Conservation (phyloP, 2,888 invertebrate species). For the Drosophila neotestacea region DNA sequence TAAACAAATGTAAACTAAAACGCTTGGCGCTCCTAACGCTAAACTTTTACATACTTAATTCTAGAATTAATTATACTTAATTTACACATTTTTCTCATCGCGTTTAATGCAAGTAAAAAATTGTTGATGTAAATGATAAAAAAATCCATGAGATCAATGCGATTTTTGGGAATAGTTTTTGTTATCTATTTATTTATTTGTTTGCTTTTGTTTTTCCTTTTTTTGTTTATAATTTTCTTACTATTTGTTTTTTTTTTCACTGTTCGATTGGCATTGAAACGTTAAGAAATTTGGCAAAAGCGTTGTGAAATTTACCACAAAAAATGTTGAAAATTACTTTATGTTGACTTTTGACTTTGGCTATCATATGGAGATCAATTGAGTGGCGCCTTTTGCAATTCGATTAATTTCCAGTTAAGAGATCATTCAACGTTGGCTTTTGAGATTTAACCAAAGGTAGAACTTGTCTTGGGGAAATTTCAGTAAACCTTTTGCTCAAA, state of each 20-base stretch:
- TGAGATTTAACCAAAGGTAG: conserved; percentile 53
- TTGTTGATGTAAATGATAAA: conserved; percentile 69
- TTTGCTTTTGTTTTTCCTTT: conserved; percentile 31
- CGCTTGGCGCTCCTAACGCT: conserved; percentile 71
- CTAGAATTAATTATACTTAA: conserved; percentile 46
- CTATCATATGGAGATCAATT: conserved; percentile 76
- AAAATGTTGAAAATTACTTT: conserved; percentile 18
- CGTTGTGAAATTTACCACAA: conserved; percentile 43
- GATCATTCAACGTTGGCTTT: conserved; percentile 61
- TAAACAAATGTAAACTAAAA: conserved; percentile 65
- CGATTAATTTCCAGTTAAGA: conserved; percentile 56
- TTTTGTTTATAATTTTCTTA: conserved; percentile 42
- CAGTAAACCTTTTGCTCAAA: conserved; percentile 55
- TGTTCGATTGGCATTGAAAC: conserved; percentile 73
- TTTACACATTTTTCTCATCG: conserved; percentile 60
- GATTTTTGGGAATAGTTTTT: conserved; percentile 85
- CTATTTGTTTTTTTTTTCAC: conserved; percentile 45
- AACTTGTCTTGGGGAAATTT: conserved; percentile 38
- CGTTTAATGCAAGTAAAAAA: conserved; percentile 69
- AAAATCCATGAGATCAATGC: conserved; percentile 85
- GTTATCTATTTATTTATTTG: conserved; percentile 58
- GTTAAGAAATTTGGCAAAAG: conserved; percentile 57
- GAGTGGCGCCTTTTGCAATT: conserved; percentile 48
- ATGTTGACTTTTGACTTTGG: conserved; percentile 66
- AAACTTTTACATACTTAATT: conserved; percentile 51